phyloP scores from a whole-genome alignment of 2,888 invertebrate species.

The Dicycla oo region DNA sequence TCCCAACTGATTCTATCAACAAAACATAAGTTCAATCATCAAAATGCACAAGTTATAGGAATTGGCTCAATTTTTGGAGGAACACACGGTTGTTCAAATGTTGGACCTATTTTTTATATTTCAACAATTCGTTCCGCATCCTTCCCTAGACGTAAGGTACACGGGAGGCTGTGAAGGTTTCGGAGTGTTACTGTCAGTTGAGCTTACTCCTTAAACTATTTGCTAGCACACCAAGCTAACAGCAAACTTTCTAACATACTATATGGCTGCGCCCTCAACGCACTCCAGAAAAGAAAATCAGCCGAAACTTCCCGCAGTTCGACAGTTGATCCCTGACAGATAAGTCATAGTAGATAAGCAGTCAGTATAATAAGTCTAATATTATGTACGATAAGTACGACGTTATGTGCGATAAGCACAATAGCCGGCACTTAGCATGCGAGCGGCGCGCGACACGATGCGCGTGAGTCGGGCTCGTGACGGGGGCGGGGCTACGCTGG shows the following conservation, averaged over 20 bases:
- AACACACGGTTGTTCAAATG: background rate
- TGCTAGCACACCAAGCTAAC: background rate
- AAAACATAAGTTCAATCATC: background rate
- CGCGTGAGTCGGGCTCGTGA: constrained; percentile 55
- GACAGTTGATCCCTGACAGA: constrained; percentile 36
- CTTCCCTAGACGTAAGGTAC: background rate
- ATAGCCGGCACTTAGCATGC: constrained; percentile 55
- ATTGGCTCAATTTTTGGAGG: background rate
- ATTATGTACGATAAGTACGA: constrained; percentile 38
- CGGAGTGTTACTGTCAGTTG: background rate
- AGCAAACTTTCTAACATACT: constrained; percentile 1
- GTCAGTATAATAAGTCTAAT: constrained; percentile 34
- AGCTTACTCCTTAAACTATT: background rate
- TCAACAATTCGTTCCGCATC: background rate
- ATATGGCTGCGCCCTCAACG: constrained; percentile 34
- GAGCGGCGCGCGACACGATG: constrained; percentile 24
- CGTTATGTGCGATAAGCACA: constrained; percentile 38
- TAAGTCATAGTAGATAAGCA: too few species aligned
- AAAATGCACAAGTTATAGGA: background rate
- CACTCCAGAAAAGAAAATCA: constrained; percentile 33
- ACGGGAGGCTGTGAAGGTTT: background rate
- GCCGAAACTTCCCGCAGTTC: constrained; percentile 21
- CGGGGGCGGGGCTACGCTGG: constrained; percentile 51
- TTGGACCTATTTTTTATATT: background rate
- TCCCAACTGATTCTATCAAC: background rate